A percentile compares a stretch with the other conserved stretches of the same genome.
Conservation (phyloP, 2,113 vertebrate genomes). For the Ranitomeya variabilis region DNA sequence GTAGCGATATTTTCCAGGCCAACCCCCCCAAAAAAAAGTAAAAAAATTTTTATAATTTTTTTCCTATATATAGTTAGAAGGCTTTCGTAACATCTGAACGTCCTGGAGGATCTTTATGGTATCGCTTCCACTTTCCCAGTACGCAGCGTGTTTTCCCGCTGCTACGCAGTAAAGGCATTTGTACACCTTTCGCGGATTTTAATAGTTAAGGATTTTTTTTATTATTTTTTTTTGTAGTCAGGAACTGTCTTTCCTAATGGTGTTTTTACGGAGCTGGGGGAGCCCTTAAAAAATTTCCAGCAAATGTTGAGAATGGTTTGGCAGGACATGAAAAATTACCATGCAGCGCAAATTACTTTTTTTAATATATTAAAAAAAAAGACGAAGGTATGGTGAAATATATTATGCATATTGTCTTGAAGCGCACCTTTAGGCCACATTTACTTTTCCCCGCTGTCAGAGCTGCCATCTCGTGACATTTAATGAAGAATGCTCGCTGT, state of each 20-base stretch:
- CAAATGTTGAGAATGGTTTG: constrained; percentile 43
- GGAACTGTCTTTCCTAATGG: constrained; percentile 23
- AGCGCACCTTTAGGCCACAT: constrained; percentile 58
- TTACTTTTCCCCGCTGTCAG: constrained; percentile 54
- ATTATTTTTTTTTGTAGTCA: not conserved
- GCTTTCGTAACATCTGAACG: not conserved
- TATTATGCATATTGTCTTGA: constrained; percentile 59
- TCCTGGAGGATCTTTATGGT: constrained; percentile 12
- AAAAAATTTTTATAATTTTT: too few species aligned
- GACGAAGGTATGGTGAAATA: constrained; percentile 54
- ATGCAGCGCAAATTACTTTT: constrained; percentile 54
- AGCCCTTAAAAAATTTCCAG: constrained; percentile 52
- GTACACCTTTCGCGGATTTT: constrained; percentile 47
- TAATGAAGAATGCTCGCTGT: constrained; percentile 53
- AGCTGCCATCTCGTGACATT: constrained; percentile 55
- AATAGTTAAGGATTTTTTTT: constrained; percentile 51
- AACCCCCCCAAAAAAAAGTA: too few species aligned
- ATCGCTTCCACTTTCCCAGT: not conserved
- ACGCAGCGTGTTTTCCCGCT: constrained; percentile 14
- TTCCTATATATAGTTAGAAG: not conserved
- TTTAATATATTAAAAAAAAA: constrained; percentile 33
- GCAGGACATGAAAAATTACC: constrained; percentile 57
- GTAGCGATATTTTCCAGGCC: not conserved
- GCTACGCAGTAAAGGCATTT: constrained; percentile 21
- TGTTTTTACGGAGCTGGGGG: constrained; percentile 18